A percentile compares a stretch with the other conserved stretches of the same genome.
These are phyloP conservation scores for Malacoraja senta DNA, from an alignment of 2,797 vertebrate genomes.

Conservation along the genomic window DNA sequence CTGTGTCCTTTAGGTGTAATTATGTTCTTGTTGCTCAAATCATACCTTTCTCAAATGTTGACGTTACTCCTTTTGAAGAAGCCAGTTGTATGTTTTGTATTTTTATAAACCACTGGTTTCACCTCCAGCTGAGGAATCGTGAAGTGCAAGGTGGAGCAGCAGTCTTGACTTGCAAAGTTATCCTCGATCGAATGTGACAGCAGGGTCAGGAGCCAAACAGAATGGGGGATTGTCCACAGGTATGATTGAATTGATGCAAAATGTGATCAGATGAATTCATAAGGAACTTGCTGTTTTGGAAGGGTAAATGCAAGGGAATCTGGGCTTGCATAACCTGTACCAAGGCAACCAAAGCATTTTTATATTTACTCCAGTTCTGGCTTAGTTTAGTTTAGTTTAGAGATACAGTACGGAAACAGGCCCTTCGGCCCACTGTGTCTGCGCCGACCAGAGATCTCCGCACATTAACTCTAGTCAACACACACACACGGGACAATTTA, in stretches of 20 bases:
- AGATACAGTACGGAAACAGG: no score
- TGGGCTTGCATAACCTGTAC: background rate
- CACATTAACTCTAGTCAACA: no score
- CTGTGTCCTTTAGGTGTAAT: background rate
- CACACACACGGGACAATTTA: no score
- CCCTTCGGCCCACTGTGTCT: no score
- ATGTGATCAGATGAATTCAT: conserved; percentile 19
- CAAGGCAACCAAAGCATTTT: background rate
- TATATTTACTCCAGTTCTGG: background rate
- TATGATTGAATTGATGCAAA: conserved; percentile 28
- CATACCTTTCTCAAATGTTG: conserved; percentile 17
- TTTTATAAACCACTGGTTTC: conserved; percentile 32
- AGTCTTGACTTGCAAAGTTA: conserved; percentile 36
- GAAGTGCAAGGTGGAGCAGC: conserved; percentile 28
- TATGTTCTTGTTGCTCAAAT: background rate
- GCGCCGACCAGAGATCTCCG: no score
- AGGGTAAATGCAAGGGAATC: background rate
- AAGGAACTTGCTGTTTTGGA: background rate
- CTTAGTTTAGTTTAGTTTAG: no score
- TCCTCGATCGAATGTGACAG: conserved; percentile 30
- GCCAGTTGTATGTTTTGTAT: conserved; percentile 36
- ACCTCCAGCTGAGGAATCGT: conserved; percentile 35
- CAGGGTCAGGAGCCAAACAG: conserved; percentile 31
- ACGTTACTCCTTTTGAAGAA: conserved; percentile 30
- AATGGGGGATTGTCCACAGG: conserved; percentile 36